Conservation (phyloP, 2,888 invertebrate species). For the Lepidocyrtoides sp. region DNA sequence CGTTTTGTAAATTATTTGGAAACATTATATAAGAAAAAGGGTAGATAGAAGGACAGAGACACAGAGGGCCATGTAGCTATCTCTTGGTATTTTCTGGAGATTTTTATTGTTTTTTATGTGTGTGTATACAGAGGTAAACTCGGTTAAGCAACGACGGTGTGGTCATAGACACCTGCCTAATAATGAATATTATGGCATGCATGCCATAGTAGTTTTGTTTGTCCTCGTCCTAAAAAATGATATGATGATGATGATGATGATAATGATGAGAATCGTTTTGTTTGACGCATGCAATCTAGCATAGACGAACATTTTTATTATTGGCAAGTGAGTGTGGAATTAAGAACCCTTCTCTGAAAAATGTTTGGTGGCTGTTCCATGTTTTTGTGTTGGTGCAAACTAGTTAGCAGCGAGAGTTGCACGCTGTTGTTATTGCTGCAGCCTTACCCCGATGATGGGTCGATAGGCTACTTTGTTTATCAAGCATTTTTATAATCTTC, state of each 20-base stretch:
- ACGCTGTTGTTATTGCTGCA: background rate
- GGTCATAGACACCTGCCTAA: slow-evolving; percentile 52
- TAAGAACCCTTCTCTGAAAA: slow-evolving; percentile 10
- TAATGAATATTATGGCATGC: background rate
- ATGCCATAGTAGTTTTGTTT: background rate
- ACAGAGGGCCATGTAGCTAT: background rate
- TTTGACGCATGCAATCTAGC: slow-evolving; percentile 50
- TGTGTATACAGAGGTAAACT: background rate
- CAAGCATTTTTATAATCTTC: slow-evolving; percentile 18
- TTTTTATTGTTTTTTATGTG: slow-evolving; percentile 33
- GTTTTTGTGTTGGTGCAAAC: background rate
- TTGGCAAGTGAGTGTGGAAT: slow-evolving; percentile 3
- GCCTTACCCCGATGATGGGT: background rate
- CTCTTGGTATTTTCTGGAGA: background rate
- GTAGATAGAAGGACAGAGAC: background rate
- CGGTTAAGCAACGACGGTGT: slow-evolving; percentile 9
- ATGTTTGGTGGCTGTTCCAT: background rate
- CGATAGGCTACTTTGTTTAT: background rate
- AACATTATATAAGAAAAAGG: background rate
- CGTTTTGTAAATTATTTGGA: background rate
- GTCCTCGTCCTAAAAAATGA: slow-evolving; percentile 43
- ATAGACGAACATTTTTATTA: slow-evolving; percentile 44
- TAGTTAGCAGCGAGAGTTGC: background rate
- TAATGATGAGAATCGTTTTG: slow-evolving; percentile 28
- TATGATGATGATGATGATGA: no score